Base-by-base conservation (phyloP, 2,888 invertebrate species). In the Cyclophora albipunctata region DNA sequence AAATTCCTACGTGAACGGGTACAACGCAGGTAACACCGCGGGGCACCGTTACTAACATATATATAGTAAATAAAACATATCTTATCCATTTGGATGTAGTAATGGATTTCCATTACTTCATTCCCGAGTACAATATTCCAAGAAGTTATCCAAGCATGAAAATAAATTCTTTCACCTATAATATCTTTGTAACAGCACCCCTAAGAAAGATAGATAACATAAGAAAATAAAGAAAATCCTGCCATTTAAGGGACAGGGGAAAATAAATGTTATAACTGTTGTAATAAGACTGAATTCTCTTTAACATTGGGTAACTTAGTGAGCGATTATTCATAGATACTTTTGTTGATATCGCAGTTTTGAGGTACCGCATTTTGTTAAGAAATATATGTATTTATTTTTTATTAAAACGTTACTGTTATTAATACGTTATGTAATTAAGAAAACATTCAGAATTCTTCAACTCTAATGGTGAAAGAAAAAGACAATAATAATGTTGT, bases 271-370 rank as follows among this genome's bases (percentile, higher is more conserved):
- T 62, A 57, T 43, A 0, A 2, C 1, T 37, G 0, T 0, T 1
- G 1, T 0, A 0, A 4, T 49, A 61, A 54, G 51, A 61, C 49
- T 45, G 37, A 34, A 40, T 53, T 55, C 60, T 0, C 47, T 34
- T 7, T 43, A 35, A 42, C 46, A 35, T 40, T 34, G 43, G 42
- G 59, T 62, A 56, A 55, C 54, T 56, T 53, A 52, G 43, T 46
- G 51, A 50, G 48, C 60, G 57, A 64, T 69, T 65, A 64, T 66
- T 57, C 59, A 56, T 53, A 53, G 58, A 56, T 64, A 64, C 66
- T 61, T 37, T 37, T 62, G 60, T 57, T 59, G 59, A 61, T 57
- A 63, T 64, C 60, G 60, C 51, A 62, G 37, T 5, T 62, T 53
- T 53, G 53, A 57, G 51, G 60, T 63, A 67, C 64, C 63, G 58